A percentile compares a stretch with the other conserved stretches of the same genome.
Conservation (phyloP, 2,888 invertebrate genomes). For the Pterostichus niger region DNA sequence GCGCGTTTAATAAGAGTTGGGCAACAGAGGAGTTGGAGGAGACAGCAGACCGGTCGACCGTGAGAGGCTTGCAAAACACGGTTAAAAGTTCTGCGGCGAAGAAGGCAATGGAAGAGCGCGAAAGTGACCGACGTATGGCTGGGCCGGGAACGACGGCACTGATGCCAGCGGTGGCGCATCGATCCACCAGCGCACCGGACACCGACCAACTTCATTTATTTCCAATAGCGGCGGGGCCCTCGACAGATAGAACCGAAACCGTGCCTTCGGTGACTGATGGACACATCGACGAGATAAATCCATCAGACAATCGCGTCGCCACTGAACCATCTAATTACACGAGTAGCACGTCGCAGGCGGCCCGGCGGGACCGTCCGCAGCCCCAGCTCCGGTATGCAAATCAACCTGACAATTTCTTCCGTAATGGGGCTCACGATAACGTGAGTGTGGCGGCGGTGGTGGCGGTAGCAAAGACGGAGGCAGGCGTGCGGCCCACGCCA, state of each 20-base stretch:
- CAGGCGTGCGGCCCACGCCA: constrained; percentile 77
- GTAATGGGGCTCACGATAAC: constrained; percentile 67
- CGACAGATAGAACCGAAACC: constrained; percentile 67
- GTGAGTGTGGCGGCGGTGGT: constrained; percentile 69
- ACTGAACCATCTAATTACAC: constrained; percentile 63
- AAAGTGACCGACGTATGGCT: constrained; percentile 37
- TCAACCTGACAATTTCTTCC: constrained; percentile 68
- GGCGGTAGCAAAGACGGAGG: constrained; percentile 67
- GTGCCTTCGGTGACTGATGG: constrained; percentile 61
- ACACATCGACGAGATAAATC: constrained; percentile 61
- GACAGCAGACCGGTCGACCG: constrained; percentile 50
- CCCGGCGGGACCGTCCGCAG: no score
- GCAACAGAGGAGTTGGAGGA: constrained; percentile 5
- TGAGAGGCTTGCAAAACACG: constrained; percentile 61
- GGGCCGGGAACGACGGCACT: constrained; percentile 18
- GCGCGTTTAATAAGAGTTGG: constrained; percentile 44
- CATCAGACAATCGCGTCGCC: constrained; percentile 55
- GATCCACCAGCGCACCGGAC: constrained; percentile 71
- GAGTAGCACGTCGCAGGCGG: constrained; percentile 30
- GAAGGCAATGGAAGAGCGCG: constrained; percentile 16
- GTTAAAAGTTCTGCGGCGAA: constrained; percentile 60
- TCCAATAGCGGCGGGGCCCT: constrained; percentile 71
- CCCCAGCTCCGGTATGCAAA: constrained; percentile 67
- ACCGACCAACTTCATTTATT: constrained; percentile 71
- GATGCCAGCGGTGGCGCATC: constrained; percentile 63